Percentiles rank a stretch among this genome's conserved stretches.
Evolutionary conservation across 2,888 invertebrate species (phyloP).

Genomic region (Dolomedes plantarius): DNA sequence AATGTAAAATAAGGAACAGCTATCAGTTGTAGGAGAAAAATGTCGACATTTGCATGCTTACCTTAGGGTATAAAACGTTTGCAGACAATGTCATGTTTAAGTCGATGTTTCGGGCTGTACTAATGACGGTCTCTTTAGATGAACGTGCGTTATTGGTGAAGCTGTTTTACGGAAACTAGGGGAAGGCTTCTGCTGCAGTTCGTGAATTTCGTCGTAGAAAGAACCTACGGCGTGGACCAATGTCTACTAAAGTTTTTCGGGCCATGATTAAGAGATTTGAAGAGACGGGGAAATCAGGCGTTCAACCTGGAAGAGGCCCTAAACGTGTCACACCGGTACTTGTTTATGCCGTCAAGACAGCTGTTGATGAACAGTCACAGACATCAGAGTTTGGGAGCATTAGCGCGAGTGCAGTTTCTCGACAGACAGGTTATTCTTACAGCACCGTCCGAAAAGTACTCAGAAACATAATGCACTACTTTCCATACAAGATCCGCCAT

Average conservation of each 20-base stretch:
- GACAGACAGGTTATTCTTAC: not conserved
- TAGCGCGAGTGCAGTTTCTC: not conserved
- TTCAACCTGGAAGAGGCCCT: not conserved
- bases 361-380: not conserved
- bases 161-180: too few species aligned
- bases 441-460: not conserved
- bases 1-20: not conserved
- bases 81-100: not conserved
- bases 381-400: not conserved
- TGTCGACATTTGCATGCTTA: not conserved
- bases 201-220: too few species aligned
- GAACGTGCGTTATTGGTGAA: too few species aligned
- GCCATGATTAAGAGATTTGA: too few species aligned
- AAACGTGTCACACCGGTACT: slow-evolving; percentile 4
- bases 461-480: not conserved
- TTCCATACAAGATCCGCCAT: too few species aligned
- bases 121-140: too few species aligned
- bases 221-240: not conserved
- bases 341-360: slow-evolving; percentile 1
- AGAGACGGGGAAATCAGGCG: not conserved
- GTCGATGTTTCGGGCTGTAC: too few species aligned
- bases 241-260: not conserved
- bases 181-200: too few species aligned
- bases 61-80: not conserved
- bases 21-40: not conserved